Base-by-base conservation (phyloP, 1,140 invertebrate genomes). In the Zaprionus davidi region DNA sequence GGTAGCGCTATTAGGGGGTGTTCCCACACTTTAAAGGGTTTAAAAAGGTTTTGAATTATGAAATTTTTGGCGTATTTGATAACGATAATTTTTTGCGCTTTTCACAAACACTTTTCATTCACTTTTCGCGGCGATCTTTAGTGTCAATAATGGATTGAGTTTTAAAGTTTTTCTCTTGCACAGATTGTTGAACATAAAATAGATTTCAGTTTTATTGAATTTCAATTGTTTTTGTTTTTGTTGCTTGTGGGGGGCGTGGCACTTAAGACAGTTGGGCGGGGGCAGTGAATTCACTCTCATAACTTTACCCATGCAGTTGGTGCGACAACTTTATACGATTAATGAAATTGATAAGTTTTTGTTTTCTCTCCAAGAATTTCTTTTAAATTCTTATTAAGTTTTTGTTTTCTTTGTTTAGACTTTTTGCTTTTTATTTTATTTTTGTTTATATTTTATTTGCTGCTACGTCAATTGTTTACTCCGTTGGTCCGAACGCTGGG, bases 141-240 rank as follows among this genome's bases (percentile, higher is more conserved):
- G 73, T 82, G 85, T 90, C 85, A 90, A 85, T 90, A 82, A 85
- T 71, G n/a, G 2, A 17, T 17, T 46, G 64, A 70, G 53, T 76
- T 66, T 75, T 90, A 91, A 84, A 78, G 91, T 86, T 92, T 84
- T 92, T 90, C 82, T 74, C 49, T 92, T 92, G 60, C 91, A 92
- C 80, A 92, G 75, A 78, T 92, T 92, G 70, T 86, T 92, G 64
- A 91, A 91, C 91, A 92, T 88, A 83, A 91, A 92, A 92, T 86
- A 92, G 28, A 92, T 80, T 86, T 92, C 68, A 41, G 78, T 79
- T 86, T 90, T 92, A 53, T 92, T 91, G 26, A 90, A 73, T 71
- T 91, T 92, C 49, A 79, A 78, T 75, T 85, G 86, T 55, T 87
- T 74, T 53, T 91, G 76, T 38, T 77, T 59, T 55, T 81, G 70